Percentiles rank a stretch among this genome's conserved stretches.
Conservation (phyloP, 2,888 invertebrate species). For the Epistrophe eligans region DNA sequence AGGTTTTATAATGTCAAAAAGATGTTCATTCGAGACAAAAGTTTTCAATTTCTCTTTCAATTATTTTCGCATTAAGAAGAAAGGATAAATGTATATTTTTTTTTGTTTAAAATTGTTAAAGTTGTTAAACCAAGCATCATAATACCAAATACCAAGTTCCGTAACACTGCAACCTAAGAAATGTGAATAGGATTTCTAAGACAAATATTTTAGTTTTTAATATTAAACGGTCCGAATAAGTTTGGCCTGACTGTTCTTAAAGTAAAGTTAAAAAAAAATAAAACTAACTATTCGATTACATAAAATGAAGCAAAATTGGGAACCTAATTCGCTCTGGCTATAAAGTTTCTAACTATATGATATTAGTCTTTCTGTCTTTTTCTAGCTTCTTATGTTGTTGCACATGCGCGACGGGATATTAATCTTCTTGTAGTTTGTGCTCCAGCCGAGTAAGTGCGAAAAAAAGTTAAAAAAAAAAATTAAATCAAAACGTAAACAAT, state of each 20-base stretch:
- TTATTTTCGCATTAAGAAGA: no score
- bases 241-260: neutral
- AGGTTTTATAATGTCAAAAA: no score
- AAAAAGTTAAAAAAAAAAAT: constrained; percentile 51
- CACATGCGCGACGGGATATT: constrained; percentile 70
- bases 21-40: no score
- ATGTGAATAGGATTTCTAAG: no score
- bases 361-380: constrained; percentile 63
- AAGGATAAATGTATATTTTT: no score
- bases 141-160: no score
- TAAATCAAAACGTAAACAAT: constrained; percentile 76
- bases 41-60: no score
- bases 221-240: neutral
- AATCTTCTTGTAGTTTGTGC: constrained; percentile 67
- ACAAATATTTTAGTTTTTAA: neutral
- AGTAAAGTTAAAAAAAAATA: neutral
- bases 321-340: constrained; percentile 65
- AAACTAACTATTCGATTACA: constrained; percentile 48
- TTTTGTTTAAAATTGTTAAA: no score
- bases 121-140: no score
- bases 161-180: no score
- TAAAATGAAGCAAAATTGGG: constrained; percentile 69
- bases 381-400: constrained; percentile 44
- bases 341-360: constrained; percentile 60
- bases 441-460: constrained; percentile 37